Evolutionary conservation across 2,797 vertebrate species (phyloP).

Genomic region (Pelodytes ibericus): DNA sequence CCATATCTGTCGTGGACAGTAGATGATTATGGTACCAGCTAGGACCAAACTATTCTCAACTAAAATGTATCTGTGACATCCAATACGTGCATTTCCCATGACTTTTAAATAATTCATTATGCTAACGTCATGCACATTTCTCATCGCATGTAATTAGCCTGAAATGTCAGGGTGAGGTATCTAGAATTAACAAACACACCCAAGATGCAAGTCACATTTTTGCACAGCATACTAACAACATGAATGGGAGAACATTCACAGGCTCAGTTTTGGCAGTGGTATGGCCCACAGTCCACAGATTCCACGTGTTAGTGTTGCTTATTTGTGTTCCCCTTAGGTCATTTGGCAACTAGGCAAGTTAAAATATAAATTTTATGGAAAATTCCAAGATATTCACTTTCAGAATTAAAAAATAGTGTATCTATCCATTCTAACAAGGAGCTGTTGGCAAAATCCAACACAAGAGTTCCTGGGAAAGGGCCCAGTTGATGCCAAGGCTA

Average conservation of each 20-base stretch:
- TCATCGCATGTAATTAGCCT: slow-evolving; percentile 20
- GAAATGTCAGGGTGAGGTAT: slow-evolving; percentile 20
- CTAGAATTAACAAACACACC: slow-evolving; percentile 23
- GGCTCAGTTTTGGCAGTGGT: neutral
- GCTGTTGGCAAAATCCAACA: too few relatives aligned
- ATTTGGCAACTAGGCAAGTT: slow-evolving; percentile 5
- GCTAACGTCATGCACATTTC: slow-evolving; percentile 5
- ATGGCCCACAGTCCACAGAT: neutral
- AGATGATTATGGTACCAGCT: too few relatives aligned
- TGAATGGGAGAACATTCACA: neutral
- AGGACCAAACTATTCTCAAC: neutral
- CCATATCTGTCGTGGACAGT: too few relatives aligned
- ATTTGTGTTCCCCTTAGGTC: neutral
- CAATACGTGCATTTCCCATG: slow-evolving; percentile 13
- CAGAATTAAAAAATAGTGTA: slow-evolving; percentile 7
- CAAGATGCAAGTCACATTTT: slow-evolving; percentile 13
- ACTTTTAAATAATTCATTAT: slow-evolving; percentile 14
- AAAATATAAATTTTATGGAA: slow-evolving; percentile 4
- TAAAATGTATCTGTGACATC: neutral
- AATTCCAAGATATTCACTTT: slow-evolving; percentile 25
- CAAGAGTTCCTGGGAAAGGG: too few relatives aligned
- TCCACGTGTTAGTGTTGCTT: neutral
- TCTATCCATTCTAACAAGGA: too few relatives aligned
- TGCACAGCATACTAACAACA: neutral
- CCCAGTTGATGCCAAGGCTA: too few relatives aligned